Conservation (phyloP, 2,113 vertebrate genomes). For the Oreochromis aureus region DNA sequence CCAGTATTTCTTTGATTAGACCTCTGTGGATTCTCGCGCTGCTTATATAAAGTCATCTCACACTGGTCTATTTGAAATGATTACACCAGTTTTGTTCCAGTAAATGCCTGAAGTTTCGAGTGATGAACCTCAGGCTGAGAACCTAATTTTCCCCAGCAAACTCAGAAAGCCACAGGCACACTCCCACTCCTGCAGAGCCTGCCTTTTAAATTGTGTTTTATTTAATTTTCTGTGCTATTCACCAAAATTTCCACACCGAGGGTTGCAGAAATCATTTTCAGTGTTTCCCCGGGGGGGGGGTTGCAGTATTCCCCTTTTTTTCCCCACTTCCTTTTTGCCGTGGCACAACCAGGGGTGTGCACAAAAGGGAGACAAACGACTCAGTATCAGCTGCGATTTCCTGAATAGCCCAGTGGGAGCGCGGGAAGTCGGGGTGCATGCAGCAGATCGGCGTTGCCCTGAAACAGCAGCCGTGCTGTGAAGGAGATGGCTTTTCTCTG, state of each 20-base stretch:
- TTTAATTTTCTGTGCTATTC: slow-evolving; percentile 55
- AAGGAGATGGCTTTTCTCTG: slow-evolving; percentile 76
- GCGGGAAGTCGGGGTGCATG: slow-evolving; percentile 50
- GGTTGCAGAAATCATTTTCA: slow-evolving; percentile 65
- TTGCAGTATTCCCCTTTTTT: background rate
- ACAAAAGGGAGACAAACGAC: slow-evolving; percentile 66
- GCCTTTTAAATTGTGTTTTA: slow-evolving; percentile 55
- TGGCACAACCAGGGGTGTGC: slow-evolving; percentile 18
- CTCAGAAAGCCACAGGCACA: slow-evolving; percentile 48
- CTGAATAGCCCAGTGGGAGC: slow-evolving; percentile 69
- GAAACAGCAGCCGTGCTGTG: slow-evolving; percentile 69
- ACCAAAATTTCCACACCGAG: slow-evolving; percentile 54
- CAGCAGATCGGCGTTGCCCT: slow-evolving; percentile 53
- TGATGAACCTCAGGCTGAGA: slow-evolving; percentile 50
- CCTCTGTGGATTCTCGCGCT: slow-evolving; percentile 12
- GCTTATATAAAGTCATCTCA: slow-evolving; percentile 31
- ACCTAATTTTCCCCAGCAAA: slow-evolving; percentile 51
- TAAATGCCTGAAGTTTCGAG: slow-evolving; percentile 43
- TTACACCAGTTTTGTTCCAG: slow-evolving; percentile 50
- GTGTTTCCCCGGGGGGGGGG: slow-evolving; percentile 36
- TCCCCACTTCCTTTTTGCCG: background rate
- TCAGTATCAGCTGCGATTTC: slow-evolving; percentile 66
- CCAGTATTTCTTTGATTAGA: slow-evolving; percentile 39
- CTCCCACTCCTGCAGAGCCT: slow-evolving; percentile 34
- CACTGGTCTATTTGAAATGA: slow-evolving; percentile 43